Conservation (phyloP, 2,888 invertebrate species). For the Hesperia comma region DNA sequence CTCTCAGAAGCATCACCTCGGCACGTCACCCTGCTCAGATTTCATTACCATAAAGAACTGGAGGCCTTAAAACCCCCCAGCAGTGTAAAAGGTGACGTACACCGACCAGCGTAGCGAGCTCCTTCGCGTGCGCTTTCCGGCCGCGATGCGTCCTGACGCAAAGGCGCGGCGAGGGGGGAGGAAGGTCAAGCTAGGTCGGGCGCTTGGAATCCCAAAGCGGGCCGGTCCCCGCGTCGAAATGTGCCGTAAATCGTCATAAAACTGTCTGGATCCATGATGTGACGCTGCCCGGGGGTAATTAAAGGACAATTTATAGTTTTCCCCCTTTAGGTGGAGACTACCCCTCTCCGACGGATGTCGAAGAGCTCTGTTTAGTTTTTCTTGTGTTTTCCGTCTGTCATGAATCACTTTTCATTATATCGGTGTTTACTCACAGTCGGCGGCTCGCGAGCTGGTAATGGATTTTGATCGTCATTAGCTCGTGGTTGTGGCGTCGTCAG, state of each 20-base stretch:
- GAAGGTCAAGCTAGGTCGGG: slow-evolving; percentile 55
- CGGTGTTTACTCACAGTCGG: slow-evolving; percentile 27
- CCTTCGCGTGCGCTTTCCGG: slow-evolving; percentile 38
- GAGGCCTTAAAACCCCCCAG: slow-evolving; percentile 82
- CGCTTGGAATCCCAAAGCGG: slow-evolving; percentile 71
- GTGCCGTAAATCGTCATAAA: slow-evolving; percentile 86
- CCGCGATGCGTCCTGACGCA: slow-evolving; percentile 32
- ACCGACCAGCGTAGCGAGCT: slow-evolving; percentile 46
- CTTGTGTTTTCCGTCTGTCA: slow-evolving; percentile 46
- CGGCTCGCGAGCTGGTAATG: slow-evolving; percentile 21
- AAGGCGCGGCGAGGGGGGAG: slow-evolving; percentile 41
- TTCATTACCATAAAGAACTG: slow-evolving; percentile 85
- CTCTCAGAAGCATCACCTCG: slow-evolving; percentile 81
- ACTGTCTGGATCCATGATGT: slow-evolving; percentile 89
- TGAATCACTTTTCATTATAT: slow-evolving; percentile 37
- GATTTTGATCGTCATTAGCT: slow-evolving; percentile 16
- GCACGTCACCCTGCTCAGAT: slow-evolving; percentile 84
- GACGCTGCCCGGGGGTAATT: slow-evolving; percentile 86
- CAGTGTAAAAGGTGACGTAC: slow-evolving; percentile 61
- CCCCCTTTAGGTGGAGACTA: slow-evolving; percentile 60
- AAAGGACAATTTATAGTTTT: slow-evolving; percentile 85
- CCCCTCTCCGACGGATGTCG: slow-evolving; percentile 62
- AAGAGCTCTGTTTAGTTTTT: slow-evolving; percentile 58
- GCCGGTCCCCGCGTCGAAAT: slow-evolving; percentile 74
- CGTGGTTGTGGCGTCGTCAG: not conserved